Conservation (phyloP, 2,113 vertebrate species). For the Poeciliopsis retropinna region DNA sequence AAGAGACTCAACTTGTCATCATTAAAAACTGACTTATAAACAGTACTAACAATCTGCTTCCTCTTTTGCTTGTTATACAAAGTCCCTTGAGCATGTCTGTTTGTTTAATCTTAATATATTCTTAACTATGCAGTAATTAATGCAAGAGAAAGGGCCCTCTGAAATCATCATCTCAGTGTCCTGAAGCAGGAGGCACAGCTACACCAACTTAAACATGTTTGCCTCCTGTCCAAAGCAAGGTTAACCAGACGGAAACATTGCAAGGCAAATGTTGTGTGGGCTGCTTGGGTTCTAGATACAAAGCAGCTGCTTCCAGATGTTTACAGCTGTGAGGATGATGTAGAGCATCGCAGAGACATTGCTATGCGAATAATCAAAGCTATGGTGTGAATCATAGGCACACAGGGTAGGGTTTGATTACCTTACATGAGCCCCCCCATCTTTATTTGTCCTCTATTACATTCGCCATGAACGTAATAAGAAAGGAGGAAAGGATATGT, state of each 20-base stretch:
- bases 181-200: constrained; percentile 73
- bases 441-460: neutral
- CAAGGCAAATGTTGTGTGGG: constrained; percentile 66
- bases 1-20: constrained; percentile 36
- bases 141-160: constrained; percentile 68
- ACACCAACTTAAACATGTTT: constrained; percentile 74
- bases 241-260: constrained; percentile 67
- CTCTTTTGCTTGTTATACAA: constrained; percentile 64
- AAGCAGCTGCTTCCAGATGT: constrained; percentile 56
- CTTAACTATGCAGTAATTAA: constrained; percentile 79
- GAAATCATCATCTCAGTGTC: constrained; percentile 73
- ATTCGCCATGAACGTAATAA: neutral
- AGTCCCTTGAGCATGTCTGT: constrained; percentile 71
- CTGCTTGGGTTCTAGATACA: constrained; percentile 29
- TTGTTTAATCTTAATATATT: constrained; percentile 80
- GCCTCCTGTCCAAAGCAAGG: constrained; percentile 66
- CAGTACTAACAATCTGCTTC: constrained; percentile 45
- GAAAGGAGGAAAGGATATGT: neutral
- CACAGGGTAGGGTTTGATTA: neutral
- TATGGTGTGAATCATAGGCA: neutral
- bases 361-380: constrained; percentile 6
- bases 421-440: neutral
- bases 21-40: constrained; percentile 56
- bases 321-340: constrained; percentile 33
- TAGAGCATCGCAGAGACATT: constrained; percentile 12